These are phyloP conservation scores for Baccha elongata DNA, from an alignment of 2,888 invertebrate genomes.

Conservation along the genomic window DNA sequence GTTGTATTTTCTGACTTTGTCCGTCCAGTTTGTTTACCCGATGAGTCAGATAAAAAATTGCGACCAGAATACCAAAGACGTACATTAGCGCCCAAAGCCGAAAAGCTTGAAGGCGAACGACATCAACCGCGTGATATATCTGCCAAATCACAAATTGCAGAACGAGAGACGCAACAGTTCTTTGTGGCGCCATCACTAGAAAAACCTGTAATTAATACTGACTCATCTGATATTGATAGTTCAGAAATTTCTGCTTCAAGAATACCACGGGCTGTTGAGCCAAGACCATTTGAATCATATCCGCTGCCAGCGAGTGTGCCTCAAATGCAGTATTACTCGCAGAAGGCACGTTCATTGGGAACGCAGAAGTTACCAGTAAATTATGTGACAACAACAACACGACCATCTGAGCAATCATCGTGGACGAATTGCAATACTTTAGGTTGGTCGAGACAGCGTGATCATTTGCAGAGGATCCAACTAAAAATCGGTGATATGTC, in stretches of 20 bases:
- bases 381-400: conserved; percentile 72
- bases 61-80: conserved; percentile 78
- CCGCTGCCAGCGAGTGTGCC: conserved; percentile 80
- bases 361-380: conserved; percentile 53
- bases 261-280: conserved; percentile 80
- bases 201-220: conserved; percentile 28
- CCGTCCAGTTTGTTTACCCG: conserved; percentile 91
- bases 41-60: conserved; percentile 81
- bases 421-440: conserved; percentile 89
- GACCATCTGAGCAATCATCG: conserved; percentile 62
- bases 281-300: conserved; percentile 78
- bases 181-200: conserved; percentile 79
- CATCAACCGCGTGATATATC: conserved; percentile 50
- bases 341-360: conserved; percentile 53
- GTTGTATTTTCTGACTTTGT: conserved; percentile 91
- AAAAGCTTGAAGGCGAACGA: conserved; percentile 77
- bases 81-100: conserved; percentile 79
- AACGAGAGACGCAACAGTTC: conserved; percentile 81
- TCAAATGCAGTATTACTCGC: conserved; percentile 79
- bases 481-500: conserved; percentile 90
- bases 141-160: conserved; percentile 60
- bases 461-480: conserved; percentile 91
- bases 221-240: conserved; percentile 73
- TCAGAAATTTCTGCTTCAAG: conserved; percentile 76
- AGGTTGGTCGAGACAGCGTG: conserved; percentile 93